Conservation (phyloP, 2,888 invertebrate species). For the Yponomeuta malinellus region DNA sequence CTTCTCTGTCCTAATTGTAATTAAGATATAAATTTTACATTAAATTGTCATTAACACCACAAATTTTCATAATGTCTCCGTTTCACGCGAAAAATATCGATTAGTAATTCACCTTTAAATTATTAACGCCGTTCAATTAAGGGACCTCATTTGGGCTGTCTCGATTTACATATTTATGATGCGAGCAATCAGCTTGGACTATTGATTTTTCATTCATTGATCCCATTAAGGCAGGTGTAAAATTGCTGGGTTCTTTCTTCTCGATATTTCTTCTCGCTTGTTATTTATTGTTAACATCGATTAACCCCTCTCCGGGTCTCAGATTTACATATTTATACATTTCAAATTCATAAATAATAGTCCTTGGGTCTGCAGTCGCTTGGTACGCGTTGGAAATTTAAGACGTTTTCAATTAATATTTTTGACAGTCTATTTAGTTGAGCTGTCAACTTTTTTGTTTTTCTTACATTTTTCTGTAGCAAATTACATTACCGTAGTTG, state of each 20-base stretch:
- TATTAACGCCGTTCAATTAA: conserved; percentile 41
- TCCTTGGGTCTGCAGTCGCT: conserved; percentile 32
- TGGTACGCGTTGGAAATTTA: conserved; percentile 38
- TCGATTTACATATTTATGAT: conserved; percentile 20
- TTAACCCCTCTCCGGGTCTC: conserved; percentile 49
- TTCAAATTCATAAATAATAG: conserved; percentile 49
- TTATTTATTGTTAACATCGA: conserved; percentile 62
- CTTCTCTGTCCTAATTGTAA: not conserved
- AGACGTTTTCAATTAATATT: conserved; percentile 50
- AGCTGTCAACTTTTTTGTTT: conserved; percentile 13
- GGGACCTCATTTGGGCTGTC: conserved; percentile 40
- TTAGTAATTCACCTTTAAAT: conserved; percentile 26
- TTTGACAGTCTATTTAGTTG: conserved; percentile 34
- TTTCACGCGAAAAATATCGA: conserved; percentile 14
- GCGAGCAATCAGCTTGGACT: conserved; percentile 35
- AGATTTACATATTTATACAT: conserved; percentile 57
- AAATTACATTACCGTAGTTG: not conserved
- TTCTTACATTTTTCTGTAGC: not conserved
- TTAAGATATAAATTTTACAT: conserved; percentile 9
- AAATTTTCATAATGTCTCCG: conserved; percentile 13
- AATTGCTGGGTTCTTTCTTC: conserved; percentile 40
- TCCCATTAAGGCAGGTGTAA: conserved; percentile 47
- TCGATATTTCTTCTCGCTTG: conserved; percentile 35
- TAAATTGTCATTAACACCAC: not conserved
- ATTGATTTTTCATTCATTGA: conserved; percentile 40